phyloP scores from a whole-genome alignment of 1,140 invertebrate species.

The Leptopilina boulardi region DNA sequence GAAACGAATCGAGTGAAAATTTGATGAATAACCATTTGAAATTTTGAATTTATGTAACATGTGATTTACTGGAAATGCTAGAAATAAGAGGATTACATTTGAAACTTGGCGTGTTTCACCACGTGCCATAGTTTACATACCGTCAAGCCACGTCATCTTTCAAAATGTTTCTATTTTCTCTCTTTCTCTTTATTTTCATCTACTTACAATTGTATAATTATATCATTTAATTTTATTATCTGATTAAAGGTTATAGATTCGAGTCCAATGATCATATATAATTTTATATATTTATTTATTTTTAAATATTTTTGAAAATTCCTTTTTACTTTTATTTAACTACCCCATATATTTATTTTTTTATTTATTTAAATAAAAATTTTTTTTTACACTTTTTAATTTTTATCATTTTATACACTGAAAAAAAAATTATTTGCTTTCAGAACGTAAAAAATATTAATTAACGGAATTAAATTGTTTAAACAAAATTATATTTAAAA shows the following conservation, averaged over 20 bases:
- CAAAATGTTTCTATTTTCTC: background rate
- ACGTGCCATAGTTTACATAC: constrained; percentile 28
- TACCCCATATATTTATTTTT: too few species aligned
- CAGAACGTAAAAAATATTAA: too few species aligned
- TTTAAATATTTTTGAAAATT: too few species aligned
- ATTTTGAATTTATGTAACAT: background rate
- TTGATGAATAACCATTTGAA: background rate
- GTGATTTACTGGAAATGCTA: background rate
- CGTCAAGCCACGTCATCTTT: constrained; percentile 2
- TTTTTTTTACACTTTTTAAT: background rate
- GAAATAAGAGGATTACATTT: background rate
- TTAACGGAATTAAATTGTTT: too few species aligned
- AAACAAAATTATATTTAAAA: too few species aligned
- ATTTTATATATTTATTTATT: background rate
- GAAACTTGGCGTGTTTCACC: background rate
- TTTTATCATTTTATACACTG: too few species aligned
- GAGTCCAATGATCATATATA: background rate
- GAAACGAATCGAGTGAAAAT: background rate
- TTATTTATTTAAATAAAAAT: background rate
- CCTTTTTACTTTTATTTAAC: too few species aligned
- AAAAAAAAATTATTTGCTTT: too few species aligned
- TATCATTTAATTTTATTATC: background rate
- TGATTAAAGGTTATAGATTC: background rate
- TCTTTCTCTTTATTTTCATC: background rate
- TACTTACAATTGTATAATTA: background rate